phyloP scores from a whole-genome alignment of 2,888 invertebrate species.

The Toxonevra muliebris region DNA sequence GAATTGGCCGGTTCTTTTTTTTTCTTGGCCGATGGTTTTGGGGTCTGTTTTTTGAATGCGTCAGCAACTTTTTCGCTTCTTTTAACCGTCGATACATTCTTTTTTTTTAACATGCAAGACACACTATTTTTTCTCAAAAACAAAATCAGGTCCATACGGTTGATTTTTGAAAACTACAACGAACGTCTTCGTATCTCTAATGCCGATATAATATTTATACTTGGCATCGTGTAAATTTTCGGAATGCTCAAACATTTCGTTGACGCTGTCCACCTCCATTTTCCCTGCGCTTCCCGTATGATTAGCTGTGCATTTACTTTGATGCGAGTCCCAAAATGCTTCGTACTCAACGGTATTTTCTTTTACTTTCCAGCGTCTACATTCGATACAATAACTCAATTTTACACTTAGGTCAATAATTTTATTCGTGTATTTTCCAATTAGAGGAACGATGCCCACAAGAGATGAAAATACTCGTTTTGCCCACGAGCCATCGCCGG shows the following conservation, averaged over 20 bases:
- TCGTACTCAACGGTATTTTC: constrained; percentile 11
- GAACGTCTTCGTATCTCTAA: constrained; percentile 16
- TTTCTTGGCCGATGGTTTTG: constrained; percentile 17
- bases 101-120: constrained; percentile 19
- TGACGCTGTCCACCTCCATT: constrained; percentile 16
- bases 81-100: constrained; percentile 17
- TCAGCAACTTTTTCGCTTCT: constrained; percentile 26
- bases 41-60: too few species aligned
- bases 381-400: constrained; percentile 9
- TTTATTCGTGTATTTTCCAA: constrained; percentile 14
- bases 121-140: too few species aligned
- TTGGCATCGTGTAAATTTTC: constrained; percentile 10
- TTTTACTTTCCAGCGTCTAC: not conserved
- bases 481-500: constrained; percentile 18
- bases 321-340: constrained; percentile 5
- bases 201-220: constrained; percentile 25
- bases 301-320: constrained; percentile 14
- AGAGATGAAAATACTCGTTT: constrained; percentile 17
- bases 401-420: constrained; percentile 16
- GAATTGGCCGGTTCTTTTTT: constrained; percentile 3
- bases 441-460: constrained; percentile 17
- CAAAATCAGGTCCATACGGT: constrained; percentile 1
- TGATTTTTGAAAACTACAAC: not conserved
- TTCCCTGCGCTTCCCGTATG: constrained; percentile 20
- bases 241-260: constrained; percentile 20